Evolutionary conservation across 2,797 vertebrate genomes (phyloP).

Genomic region (Meriones psammophilus): DNA sequence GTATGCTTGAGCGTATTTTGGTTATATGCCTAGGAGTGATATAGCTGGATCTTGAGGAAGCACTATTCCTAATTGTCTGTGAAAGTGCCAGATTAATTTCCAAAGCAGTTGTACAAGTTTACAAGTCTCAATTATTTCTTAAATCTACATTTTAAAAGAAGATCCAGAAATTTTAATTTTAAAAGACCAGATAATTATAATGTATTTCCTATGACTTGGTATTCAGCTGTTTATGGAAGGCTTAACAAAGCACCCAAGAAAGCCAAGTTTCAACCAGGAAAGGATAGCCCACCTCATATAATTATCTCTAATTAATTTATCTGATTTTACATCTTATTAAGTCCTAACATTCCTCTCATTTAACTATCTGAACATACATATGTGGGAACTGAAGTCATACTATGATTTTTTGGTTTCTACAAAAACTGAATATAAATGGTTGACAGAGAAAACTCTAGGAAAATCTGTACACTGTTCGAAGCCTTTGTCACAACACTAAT

Average conservation of each 20-base stretch:
- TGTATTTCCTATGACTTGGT: background rate
- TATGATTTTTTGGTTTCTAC: background rate
- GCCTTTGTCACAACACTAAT: background rate
- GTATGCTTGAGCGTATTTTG: no score
- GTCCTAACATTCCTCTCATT: background rate
- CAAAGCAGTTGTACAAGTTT: no score
- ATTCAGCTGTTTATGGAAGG: background rate
- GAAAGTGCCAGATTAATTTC: no score
- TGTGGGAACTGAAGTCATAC: background rate
- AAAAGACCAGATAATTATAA: background rate
- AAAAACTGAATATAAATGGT: background rate
- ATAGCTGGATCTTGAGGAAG: no score
- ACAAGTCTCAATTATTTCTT: background rate
- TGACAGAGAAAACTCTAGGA: background rate
- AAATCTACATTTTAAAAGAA: background rate
- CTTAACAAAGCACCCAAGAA: background rate
- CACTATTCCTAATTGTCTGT: no score
- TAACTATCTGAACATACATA: background rate
- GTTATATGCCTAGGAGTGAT: no score
- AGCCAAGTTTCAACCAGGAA: background rate
- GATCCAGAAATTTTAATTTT: background rate
- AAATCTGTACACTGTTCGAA: background rate
- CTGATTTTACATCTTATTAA: background rate
- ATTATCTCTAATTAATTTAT: slow-evolving; percentile 30
- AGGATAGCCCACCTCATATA: background rate